Conservation (phyloP, 2,113 vertebrate genomes). For the Lophotis ruficrista region DNA sequence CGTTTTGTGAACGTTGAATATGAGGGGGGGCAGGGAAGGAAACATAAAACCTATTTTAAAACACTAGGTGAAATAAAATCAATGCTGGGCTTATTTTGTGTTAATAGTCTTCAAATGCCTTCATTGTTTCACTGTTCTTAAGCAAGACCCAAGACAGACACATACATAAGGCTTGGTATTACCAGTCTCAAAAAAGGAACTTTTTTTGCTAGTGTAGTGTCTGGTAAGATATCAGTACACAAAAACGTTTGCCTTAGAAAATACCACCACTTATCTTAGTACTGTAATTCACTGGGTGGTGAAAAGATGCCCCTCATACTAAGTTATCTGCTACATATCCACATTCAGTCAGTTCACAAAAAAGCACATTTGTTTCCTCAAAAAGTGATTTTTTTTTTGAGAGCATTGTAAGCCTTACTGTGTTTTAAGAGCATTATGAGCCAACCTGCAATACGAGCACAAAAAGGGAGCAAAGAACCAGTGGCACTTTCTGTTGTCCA, state of each 20-base stretch:
- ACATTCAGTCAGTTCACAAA: not conserved
- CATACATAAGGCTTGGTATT: not conserved
- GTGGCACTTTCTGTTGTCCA: not conserved
- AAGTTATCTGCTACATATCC: not conserved
- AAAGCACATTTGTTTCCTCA: not conserved
- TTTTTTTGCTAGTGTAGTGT: not conserved
- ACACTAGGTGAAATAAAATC: slow-evolving; percentile 67
- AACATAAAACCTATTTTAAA: slow-evolving; percentile 49
- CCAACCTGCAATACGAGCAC: not conserved
- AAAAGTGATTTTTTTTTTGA: not conserved
- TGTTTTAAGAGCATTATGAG: not conserved
- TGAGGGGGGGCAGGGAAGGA: not conserved
- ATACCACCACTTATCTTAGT: not conserved
- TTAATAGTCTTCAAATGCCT: slow-evolving; percentile 58
- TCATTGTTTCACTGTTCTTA: slow-evolving; percentile 41
- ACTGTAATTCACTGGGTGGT: not conserved
- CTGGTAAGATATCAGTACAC: not conserved
- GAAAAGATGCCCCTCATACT: not conserved
- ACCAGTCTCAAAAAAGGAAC: not conserved
- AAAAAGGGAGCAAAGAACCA: not conserved
- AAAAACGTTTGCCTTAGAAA: slow-evolving; percentile 13
- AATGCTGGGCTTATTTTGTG: slow-evolving; percentile 47
- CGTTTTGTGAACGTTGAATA: not conserved
- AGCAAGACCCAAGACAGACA: slow-evolving; percentile 11
- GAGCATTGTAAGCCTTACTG: not conserved